Percentiles rank a stretch among this genome's conserved stretches.
Conservation (phyloP, 2,888 invertebrate genomes). For the Oligia latruncula region DNA sequence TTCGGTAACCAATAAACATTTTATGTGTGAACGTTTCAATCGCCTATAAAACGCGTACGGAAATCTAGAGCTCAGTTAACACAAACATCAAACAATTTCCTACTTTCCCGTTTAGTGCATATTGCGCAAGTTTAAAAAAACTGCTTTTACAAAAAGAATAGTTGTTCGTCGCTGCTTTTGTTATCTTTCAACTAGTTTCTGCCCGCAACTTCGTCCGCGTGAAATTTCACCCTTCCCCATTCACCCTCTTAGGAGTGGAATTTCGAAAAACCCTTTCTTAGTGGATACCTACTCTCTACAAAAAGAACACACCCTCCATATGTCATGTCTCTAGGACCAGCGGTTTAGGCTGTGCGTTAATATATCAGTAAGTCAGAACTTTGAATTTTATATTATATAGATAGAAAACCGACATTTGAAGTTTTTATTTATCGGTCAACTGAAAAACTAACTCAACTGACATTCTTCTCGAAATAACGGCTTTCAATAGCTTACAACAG, state of each 20-base stretch:
- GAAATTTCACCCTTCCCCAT: no score
- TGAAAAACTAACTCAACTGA: no score
- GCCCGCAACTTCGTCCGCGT: no score
- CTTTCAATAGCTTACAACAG: conserved; percentile 3
- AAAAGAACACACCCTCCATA: no score
- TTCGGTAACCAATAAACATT: conserved; percentile 67
- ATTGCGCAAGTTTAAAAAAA: conserved; percentile 66
- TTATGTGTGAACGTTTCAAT: conserved; percentile 68
- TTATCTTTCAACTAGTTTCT: neutral
- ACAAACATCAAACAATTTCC: conserved; percentile 70
- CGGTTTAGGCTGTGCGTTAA: no score
- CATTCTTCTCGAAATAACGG: neutral
- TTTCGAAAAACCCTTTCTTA: no score
- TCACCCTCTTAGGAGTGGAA: no score
- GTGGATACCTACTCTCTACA: no score
- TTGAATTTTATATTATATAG: no score
- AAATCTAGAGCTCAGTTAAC: conserved; percentile 71
- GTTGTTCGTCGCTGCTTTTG: neutral
- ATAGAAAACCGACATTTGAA: neutral
- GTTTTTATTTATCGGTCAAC: neutral
- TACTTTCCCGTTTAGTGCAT: conserved; percentile 63
- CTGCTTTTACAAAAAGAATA: neutral
- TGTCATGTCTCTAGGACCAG: no score
- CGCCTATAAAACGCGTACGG: conserved; percentile 65
- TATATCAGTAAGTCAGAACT: no score